These are phyloP conservation scores for Zoanthus sansibaricus DNA, from an alignment of 92 coral and sea anemone species.

Conservation along the genomic window DNA sequence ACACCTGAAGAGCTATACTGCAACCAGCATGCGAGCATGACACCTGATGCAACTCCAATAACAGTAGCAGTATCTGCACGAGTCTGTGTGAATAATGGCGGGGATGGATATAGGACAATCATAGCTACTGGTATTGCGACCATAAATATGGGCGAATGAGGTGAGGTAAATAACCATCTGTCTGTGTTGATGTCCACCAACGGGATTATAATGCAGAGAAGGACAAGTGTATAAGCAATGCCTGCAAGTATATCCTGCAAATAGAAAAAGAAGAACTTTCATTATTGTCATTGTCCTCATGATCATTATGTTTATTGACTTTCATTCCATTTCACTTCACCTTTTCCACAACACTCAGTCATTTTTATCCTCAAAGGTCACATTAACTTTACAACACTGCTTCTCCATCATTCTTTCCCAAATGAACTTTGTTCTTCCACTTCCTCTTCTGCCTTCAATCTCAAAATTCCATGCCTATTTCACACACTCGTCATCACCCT, in stretches of 20 bases:
- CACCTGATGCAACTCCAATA: constrained; percentile 81
- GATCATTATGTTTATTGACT: no score
- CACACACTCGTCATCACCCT: no score
- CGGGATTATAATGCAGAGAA: constrained; percentile 77
- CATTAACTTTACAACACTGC: no score
- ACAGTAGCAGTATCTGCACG: constrained; percentile 90
- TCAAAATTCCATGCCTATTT: no score
- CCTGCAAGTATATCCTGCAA: constrained; percentile 93
- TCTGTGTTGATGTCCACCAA: constrained; percentile 70
- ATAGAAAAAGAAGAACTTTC: not conserved
- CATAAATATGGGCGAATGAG: constrained; percentile 81
- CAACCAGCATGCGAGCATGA: constrained; percentile 76
- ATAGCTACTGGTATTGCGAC: constrained; percentile 75
- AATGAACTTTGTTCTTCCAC: no score
- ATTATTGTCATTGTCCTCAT: no score
- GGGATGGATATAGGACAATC: constrained; percentile 88
- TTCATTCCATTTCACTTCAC: no score
- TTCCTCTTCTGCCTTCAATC: no score
- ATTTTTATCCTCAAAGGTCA: no score
- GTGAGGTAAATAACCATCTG: constrained; percentile 84
- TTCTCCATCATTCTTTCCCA: no score
- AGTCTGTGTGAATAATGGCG: constrained; percentile 84
- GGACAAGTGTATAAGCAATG: constrained; percentile 63
- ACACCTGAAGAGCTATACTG: constrained; percentile 67
- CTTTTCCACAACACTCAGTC: no score